Percentiles rank a stretch among this genome's conserved stretches.
Conservation (phyloP, 2,888 invertebrate genomes). For the Eupithecia subfuscata region DNA sequence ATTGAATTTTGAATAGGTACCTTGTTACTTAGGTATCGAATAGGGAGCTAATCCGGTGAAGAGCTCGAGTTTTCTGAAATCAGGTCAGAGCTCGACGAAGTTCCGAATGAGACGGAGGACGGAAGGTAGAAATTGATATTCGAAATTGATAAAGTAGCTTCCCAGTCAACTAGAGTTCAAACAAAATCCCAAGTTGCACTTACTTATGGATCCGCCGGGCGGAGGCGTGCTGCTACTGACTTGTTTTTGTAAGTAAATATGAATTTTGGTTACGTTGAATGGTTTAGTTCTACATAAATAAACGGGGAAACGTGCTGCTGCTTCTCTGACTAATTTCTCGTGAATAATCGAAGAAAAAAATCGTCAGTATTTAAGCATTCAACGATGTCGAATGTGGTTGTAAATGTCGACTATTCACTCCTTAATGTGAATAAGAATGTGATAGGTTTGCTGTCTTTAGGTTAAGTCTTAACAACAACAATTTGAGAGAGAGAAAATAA, state of each 20-base stretch:
- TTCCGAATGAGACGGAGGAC: slow-evolving; percentile 41
- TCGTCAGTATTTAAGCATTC: neutral
- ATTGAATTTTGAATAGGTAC: neutral
- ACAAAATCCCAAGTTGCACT: slow-evolving; percentile 50
- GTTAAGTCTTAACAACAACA: neutral
- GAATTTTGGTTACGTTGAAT: neutral
- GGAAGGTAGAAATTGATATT: slow-evolving; percentile 33
- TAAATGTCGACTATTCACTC: no score
- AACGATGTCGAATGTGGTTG: no score
- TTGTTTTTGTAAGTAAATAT: neutral
- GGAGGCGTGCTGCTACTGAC: neutral
- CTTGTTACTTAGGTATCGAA: neutral
- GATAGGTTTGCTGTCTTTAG: no score
- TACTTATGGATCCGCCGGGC: slow-evolving; percentile 15
- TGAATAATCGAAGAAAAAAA: neutral
- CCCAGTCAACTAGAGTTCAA: slow-evolving; percentile 36
- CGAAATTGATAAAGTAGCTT: slow-evolving; percentile 37
- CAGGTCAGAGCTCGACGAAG: slow-evolving; percentile 20
- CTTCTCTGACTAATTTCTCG: neutral
- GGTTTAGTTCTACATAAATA: neutral
- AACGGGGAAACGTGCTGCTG: neutral
- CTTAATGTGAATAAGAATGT: no score
- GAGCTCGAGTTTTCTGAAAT: slow-evolving; percentile 18
- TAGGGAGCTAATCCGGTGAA: slow-evolving; percentile 6
- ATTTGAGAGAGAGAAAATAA: no score